Conservation (phyloP, 2,113 vertebrate species). For the Oncorhynchus tshawytscha region DNA sequence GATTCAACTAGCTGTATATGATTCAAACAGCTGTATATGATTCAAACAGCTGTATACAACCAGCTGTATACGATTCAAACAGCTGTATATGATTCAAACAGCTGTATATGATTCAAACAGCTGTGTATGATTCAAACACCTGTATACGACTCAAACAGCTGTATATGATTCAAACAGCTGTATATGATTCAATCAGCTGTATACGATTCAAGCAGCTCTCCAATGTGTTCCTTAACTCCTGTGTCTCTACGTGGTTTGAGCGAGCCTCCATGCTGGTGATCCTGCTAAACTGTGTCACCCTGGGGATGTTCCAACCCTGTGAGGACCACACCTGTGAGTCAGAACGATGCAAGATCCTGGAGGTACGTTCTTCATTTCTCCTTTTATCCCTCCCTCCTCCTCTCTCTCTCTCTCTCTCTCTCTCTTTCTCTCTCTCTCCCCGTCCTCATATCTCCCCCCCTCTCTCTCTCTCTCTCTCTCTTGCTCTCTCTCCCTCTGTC, state of each 20-base stretch:
- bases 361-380: slow-evolving; percentile 73
- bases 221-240: slow-evolving; percentile 79
- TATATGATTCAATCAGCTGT: too few relatives aligned
- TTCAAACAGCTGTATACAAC: too few relatives aligned
- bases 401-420: neutral
- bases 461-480: neutral
- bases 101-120: neutral
- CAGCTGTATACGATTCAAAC: too few relatives aligned
- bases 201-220: neutral
- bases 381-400: neutral
- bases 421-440: neutral
- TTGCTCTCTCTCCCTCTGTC: neutral
- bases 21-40: too few relatives aligned
- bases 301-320: slow-evolving; percentile 98
- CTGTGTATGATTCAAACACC: neutral
- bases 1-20: too few relatives aligned
- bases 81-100: too few relatives aligned
- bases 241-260: slow-evolving; percentile 88
- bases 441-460: neutral
- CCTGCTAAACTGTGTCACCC: slow-evolving; percentile 96
- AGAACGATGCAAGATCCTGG: slow-evolving; percentile 91
- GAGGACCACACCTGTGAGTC: slow-evolving; percentile 91
- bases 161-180: too few relatives aligned
- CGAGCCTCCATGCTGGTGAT: slow-evolving; percentile 97
- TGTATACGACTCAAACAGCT: neutral